phyloP scores from a whole-genome alignment of 2,113 vertebrate species.

The Telmatochromis sp. region DNA sequence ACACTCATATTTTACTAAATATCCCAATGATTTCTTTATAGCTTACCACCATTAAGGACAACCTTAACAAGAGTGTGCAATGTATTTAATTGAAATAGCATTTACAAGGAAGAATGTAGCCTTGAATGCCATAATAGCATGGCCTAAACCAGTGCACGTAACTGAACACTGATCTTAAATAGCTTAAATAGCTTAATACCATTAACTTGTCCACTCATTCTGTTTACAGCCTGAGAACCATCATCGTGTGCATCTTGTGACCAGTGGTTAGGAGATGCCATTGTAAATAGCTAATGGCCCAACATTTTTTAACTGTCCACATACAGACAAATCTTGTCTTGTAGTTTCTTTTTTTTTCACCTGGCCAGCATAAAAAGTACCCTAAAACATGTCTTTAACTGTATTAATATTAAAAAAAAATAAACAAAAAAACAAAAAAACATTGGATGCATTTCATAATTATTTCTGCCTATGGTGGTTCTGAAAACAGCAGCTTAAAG shows the following conservation, averaged over 20 bases:
- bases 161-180: constrained; percentile 16
- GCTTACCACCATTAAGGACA: neutral
- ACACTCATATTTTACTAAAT: neutral
- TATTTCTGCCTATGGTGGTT: neutral
- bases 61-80: neutral
- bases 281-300: constrained; percentile 15
- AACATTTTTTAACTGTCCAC: neutral
- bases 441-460: neutral
- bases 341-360: neutral
- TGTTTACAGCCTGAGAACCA: constrained; percentile 22
- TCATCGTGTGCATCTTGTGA: constrained; percentile 21
- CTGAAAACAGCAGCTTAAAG: neutral
- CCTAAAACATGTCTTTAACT: neutral
- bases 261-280: neutral
- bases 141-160: neutral
- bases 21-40: neutral
- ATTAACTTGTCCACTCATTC: constrained; percentile 1
- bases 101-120: neutral
- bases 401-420: neutral
- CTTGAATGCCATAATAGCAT: neutral
- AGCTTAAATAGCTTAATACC: constrained; percentile 5
- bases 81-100: neutral
- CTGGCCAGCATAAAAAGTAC: neutral
- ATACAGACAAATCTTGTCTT: neutral
- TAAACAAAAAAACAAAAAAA: neutral